A percentile compares a stretch with the other conserved stretches of the same genome.
Conservation (phyloP, 2,888 invertebrate species). For the Hyppa rectilinea region DNA sequence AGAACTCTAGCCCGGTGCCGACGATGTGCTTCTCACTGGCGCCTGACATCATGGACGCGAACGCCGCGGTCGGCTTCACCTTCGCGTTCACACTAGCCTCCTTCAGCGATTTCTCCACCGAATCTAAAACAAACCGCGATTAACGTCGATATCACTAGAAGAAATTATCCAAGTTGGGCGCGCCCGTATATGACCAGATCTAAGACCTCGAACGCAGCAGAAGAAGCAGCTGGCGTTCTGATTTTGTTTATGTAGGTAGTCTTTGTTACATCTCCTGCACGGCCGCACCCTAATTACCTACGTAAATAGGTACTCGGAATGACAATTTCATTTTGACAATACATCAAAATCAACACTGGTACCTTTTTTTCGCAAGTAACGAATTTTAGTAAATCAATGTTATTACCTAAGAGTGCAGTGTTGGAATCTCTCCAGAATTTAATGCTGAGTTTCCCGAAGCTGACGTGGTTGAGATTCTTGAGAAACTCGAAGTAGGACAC, state of each 20-base stretch:
- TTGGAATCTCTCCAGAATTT: conserved; percentile 97
- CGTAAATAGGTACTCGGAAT: neutral
- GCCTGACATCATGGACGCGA: conserved; percentile 93
- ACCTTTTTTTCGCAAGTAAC: neutral
- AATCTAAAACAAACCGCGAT: conserved; percentile 78
- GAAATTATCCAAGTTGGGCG: neutral
- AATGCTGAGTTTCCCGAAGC: conserved; percentile 96
- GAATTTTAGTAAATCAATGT: conserved; percentile 4
- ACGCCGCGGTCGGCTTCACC: conserved; percentile 92
- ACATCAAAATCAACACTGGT: neutral
- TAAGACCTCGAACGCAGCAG: neutral
- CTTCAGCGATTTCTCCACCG: conserved; percentile 91
- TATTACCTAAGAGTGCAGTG: conserved; percentile 93
- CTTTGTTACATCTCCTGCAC: neutral
- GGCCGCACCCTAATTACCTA: neutral
- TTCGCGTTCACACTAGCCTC: conserved; percentile 86
- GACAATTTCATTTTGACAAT: neutral
- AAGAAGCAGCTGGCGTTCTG: neutral
- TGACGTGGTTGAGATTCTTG: conserved; percentile 97
- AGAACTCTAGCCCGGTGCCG: conserved; percentile 95
- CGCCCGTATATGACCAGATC: neutral
- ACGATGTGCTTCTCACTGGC: conserved; percentile 96
- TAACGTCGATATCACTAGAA: neutral
- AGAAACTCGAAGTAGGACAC: conserved; percentile 98
- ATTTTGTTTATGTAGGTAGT: neutral